Percentiles rank a stretch among this genome's conserved stretches.
These are phyloP conservation scores for Solenopsis fugax DNA, from an alignment of 1,140 invertebrate species.

Conservation along the genomic window DNA sequence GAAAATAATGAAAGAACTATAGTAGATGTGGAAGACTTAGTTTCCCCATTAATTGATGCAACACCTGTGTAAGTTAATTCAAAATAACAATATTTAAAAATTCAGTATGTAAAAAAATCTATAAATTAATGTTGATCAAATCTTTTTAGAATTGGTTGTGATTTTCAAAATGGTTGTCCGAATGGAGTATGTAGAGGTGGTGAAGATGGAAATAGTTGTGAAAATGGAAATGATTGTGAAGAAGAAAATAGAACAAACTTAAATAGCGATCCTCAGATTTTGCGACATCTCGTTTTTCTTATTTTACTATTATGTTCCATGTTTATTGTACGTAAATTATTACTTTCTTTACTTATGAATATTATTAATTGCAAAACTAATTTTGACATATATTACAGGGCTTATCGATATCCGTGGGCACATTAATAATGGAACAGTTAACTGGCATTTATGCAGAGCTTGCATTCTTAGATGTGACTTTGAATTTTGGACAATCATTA, in stretches of 20 bases:
- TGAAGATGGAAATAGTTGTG: conserved; percentile 77
- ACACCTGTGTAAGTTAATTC: conserved; percentile 68
- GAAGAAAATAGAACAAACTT: conserved; percentile 70
- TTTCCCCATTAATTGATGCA: conserved; percentile 77
- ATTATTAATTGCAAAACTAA: conserved; percentile 43
- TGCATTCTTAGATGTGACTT: conserved; percentile 95
- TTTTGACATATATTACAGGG: conserved; percentile 88
- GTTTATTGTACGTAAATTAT: conserved; percentile 91
- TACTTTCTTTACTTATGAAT: conserved; percentile 26
- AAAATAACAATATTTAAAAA: not conserved
- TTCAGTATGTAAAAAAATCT: not conserved
- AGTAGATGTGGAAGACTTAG: conserved; percentile 92
- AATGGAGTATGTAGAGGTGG: conserved; percentile 73
- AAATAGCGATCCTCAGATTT: conserved; percentile 90
- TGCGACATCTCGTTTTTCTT: conserved; percentile 94
- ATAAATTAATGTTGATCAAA: not conserved
- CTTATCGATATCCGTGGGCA: conserved; percentile 94
- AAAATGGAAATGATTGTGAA: conserved; percentile 77
- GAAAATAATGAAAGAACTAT: conserved; percentile 84
- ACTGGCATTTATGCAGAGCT: conserved; percentile 96
- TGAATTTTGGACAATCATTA: conserved; percentile 96
- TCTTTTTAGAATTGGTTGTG: conserved; percentile 72
- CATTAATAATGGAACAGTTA: conserved; percentile 93
- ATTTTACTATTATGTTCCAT: conserved; percentile 94
- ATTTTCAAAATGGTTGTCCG: conserved; percentile 79